phyloP scores from a whole-genome alignment of 2,797 vertebrate genomes.

The Chaetophractus vellerosus region DNA sequence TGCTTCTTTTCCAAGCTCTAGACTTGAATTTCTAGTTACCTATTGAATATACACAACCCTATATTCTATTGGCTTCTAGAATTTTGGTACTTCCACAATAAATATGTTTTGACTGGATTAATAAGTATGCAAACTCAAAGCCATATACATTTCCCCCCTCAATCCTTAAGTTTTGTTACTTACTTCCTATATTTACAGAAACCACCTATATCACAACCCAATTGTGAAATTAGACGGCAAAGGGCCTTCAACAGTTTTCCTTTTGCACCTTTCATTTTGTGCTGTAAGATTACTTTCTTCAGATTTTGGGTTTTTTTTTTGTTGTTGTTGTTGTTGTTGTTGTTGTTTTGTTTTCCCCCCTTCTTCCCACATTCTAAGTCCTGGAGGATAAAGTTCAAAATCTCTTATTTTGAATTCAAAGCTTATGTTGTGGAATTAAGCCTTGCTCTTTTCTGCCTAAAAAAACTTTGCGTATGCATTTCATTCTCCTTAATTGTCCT shows the following conservation, averaged over 20 bases:
- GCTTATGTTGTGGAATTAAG: neutral
- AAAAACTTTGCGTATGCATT: neutral
- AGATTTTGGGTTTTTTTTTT: neutral
- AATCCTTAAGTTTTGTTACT: neutral
- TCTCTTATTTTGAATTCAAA: neutral
- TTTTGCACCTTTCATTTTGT: neutral
- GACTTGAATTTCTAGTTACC: neutral
- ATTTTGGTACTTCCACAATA: neutral
- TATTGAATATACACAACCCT: neutral
- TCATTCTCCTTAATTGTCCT: neutral
- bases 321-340: neutral
- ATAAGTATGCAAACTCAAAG: neutral
- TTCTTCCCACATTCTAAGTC: neutral
- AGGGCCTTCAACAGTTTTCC: rapidly evolving
- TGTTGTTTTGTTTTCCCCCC: too few relatives aligned
- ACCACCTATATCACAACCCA: neutral
- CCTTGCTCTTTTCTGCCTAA: neutral
- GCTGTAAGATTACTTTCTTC: neutral
- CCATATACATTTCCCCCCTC: neutral
- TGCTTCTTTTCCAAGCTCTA: neutral
- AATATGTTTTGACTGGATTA: neutral
- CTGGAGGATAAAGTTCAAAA: neutral
- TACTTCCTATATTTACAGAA: neutral
- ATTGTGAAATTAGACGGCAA: neutral
- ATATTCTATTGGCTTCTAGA: neutral